Percentiles rank a stretch among this genome's conserved stretches.
Conservation (phyloP, 2,888 invertebrate genomes). For the Diplazon laetatorius region DNA sequence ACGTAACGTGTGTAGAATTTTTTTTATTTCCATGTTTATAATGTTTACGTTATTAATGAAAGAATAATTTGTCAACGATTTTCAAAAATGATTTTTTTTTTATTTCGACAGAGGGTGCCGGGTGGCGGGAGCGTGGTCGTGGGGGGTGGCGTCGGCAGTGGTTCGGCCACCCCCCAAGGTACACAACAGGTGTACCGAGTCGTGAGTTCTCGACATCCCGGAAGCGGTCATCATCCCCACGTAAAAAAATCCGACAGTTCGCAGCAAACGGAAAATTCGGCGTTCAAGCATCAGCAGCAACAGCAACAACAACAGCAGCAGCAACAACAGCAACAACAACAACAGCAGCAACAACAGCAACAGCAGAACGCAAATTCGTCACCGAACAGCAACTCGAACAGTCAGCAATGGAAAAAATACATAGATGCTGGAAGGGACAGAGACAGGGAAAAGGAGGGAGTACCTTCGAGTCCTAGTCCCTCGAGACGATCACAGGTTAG, state of each 20-base stretch:
- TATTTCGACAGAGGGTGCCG: conserved; percentile 77
- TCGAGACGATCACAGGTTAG: conserved; percentile 79
- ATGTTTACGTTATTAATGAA: too few relatives aligned
- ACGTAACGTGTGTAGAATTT: too few relatives aligned
- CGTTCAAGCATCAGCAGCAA: conserved; percentile 80
- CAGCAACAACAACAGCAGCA: conserved; percentile 74
- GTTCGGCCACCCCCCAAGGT: conserved; percentile 81
- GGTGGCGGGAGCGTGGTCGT: conserved; percentile 78
- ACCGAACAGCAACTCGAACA: conserved; percentile 78
- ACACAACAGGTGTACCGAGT: conserved; percentile 80
- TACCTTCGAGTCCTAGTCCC: conserved; percentile 81
- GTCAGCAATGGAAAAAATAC: conserved; percentile 83
- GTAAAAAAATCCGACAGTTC: conserved; percentile 84
- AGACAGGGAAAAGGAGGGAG: conserved; percentile 79
- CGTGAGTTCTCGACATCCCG: conserved; percentile 78
- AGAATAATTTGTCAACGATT: conserved; percentile 13
- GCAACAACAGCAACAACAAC: conserved; percentile 70
- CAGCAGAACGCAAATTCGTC: conserved; percentile 70
- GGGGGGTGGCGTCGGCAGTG: conserved; percentile 80
- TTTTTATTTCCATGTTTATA: too few relatives aligned
- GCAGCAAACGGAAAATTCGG: conserved; percentile 84
- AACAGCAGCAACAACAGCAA: conserved; percentile 67
- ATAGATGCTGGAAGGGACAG: conserved; percentile 81
- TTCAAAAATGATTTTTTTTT: conserved; percentile 23
- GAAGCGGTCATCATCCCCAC: conserved; percentile 76